Base-by-base conservation (phyloP, 2,113 vertebrate genomes). In the Vireo altiloquus region DNA sequence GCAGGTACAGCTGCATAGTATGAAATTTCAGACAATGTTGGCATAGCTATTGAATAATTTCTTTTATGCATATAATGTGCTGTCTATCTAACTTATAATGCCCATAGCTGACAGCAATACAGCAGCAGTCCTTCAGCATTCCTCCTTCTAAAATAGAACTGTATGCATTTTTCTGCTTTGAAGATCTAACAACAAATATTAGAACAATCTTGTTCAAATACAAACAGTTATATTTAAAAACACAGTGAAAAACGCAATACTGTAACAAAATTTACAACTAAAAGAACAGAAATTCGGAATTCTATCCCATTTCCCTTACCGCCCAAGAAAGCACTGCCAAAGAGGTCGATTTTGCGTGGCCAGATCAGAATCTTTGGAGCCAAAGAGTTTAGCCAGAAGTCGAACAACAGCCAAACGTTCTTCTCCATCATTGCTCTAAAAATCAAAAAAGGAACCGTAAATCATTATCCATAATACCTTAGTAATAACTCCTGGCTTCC, bases 311-410 rank as follows among this genome's bases (percentile, higher is more conserved):
- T 88, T 95, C 47, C 95, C 98, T 98, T 96, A 99, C 99, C 99
- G 97, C 95, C 99, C 99, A 92, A 99, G 98, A 97, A 99, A 99
- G 95, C 99, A 99, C 81, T 99, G 99, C 99, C 99, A 99, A 79
- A 99, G 98, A 11, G 99, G 99, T 90, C 99, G 98, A 97, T 99
- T 99, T 91, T 99, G 99, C 8, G 99, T 99, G 75, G 99, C 99
- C 85, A 99, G 98, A 94, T 99, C 99, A 9, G 99, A 99, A 98
- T 99, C 99, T 98, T 99, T 99, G 95, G 99, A 99, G 42, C 99
- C 99, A 97, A 99, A 99, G 81, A 99, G 97, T 97, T 99, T 99
- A 28, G 99, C 99, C 63, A 99, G 94, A 96, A 99, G 98, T 68
- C 99, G 98, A 83, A 99, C 99, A 79, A 99, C 99, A 95, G 99